A percentile compares a stretch with the other conserved stretches of the same genome.
These are phyloP conservation scores for Drosophila mauritiana DNA, from an alignment of 1,140 invertebrate genomes.

Conservation along the genomic window DNA sequence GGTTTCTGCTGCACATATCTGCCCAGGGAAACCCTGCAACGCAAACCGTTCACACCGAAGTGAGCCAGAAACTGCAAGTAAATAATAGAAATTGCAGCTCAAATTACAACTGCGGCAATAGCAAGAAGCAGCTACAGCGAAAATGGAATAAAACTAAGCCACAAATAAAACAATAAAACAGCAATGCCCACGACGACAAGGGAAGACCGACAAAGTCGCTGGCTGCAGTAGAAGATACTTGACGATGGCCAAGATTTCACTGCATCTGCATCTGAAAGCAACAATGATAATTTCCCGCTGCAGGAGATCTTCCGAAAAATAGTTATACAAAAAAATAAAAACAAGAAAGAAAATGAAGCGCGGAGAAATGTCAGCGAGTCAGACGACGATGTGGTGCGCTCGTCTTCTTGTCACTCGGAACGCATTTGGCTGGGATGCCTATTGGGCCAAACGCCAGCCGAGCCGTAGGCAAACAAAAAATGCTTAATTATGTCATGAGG, in stretches of 20 bases:
- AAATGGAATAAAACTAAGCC: constrained; percentile 46
- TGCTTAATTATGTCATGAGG: constrained; percentile 84
- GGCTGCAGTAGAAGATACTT: constrained; percentile 21
- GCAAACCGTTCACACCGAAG: constrained; percentile 56
- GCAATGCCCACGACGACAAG: constrained; percentile 55
- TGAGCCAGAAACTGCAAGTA: constrained; percentile 77
- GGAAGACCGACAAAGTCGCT: constrained; percentile 19
- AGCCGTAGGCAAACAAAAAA: constrained; percentile 39
- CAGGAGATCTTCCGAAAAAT: constrained; percentile 73
- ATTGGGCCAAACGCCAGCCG: constrained; percentile 14
- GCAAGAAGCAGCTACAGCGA: constrained; percentile 26
- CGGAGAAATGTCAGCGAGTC: constrained; percentile 58
- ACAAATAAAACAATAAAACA: constrained; percentile 76
- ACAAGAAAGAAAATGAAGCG: constrained; percentile 21
- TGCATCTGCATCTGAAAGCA: constrained; percentile 47
- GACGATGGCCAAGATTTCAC: constrained; percentile 67
- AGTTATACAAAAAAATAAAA: not conserved
- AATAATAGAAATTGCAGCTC: constrained; percentile 72
- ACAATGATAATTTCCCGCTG: constrained; percentile 71
- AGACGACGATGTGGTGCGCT: constrained; percentile 18
- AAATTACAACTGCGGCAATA: constrained; percentile 49
- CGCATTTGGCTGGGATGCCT: constrained; percentile 34
- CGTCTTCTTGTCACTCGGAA: constrained; percentile 58
- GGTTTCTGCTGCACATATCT: no score
- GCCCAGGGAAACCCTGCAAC: constrained; percentile 16